Percentiles rank a stretch among this genome's conserved stretches.
Evolutionary conservation across 2,888 invertebrate genomes (phyloP).

Genomic region (Troides aeacus): DNA sequence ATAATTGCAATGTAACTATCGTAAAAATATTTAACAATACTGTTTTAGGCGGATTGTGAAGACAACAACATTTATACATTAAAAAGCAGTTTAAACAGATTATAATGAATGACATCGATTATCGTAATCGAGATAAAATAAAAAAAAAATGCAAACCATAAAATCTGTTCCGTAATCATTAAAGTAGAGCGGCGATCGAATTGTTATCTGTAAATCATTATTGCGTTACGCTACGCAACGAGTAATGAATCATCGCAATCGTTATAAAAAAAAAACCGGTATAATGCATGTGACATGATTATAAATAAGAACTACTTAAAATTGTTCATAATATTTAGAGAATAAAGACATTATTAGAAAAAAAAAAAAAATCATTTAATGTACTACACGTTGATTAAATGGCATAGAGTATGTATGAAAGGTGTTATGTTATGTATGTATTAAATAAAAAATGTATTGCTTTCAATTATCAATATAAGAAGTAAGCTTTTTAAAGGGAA

Average conservation of each 20-base stretch:
- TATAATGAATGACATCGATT: slow-evolving; percentile 7
- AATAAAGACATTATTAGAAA: no score
- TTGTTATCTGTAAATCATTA: slow-evolving; percentile 27
- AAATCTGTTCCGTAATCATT: slow-evolving; percentile 19
- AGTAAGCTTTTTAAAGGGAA: background rate
- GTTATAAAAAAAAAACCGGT: slow-evolving; percentile 14
- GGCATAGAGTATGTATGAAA: no score
- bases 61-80: background rate
- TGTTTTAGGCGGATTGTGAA: no score
- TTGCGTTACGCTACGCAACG: slow-evolving; percentile 22
- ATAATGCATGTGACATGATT: slow-evolving; percentile 2
- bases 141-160: slow-evolving; percentile 4
- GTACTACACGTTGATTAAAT: no score
- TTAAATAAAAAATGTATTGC: background rate
- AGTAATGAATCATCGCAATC: slow-evolving; percentile 19
- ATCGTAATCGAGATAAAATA: slow-evolving; percentile 8
- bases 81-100: background rate
- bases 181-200: slow-evolving; percentile 18
- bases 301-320: background rate
- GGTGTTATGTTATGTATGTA: no score
- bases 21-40: no score
- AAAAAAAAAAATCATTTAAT: no score
- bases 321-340: no score
- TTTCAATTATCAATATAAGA: background rate
- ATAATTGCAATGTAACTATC: no score